These are phyloP conservation scores for Hepsetus odoe DNA, from an alignment of 2,113 vertebrate species.

Conservation along the genomic window DNA sequence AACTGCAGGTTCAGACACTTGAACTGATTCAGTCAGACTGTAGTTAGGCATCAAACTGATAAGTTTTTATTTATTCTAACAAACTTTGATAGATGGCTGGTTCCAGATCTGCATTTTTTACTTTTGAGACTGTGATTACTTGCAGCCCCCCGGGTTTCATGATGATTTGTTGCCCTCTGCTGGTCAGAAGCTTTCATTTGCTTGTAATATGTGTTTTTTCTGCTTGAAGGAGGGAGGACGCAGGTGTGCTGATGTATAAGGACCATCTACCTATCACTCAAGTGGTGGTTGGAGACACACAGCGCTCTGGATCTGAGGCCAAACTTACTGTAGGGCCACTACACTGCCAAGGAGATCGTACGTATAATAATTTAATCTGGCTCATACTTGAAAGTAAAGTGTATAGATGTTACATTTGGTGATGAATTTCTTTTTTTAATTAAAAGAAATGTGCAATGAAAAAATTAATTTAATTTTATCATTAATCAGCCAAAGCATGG, in stretches of 20 bases:
- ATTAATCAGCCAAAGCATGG: too few relatives aligned
- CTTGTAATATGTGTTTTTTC: background rate
- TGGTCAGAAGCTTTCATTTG: slow-evolving; percentile 22
- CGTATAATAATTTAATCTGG: slow-evolving; percentile 66
- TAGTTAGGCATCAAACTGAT: too few relatives aligned
- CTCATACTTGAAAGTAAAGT: too few relatives aligned
- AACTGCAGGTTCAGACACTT: too few relatives aligned
- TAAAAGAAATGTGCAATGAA: too few relatives aligned
- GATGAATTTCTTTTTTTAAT: too few relatives aligned
- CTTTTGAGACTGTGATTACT: background rate
- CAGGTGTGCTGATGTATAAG: slow-evolving; percentile 91
- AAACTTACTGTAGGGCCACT: slow-evolving; percentile 89
- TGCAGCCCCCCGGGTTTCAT: background rate
- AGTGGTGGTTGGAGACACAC: slow-evolving; percentile 86
- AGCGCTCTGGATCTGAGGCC: slow-evolving; percentile 88
- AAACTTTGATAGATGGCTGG: background rate
- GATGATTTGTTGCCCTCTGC: slow-evolving; percentile 24
- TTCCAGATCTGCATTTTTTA: background rate
- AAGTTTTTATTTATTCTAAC: too few relatives aligned
- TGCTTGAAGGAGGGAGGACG: slow-evolving; percentile 85
- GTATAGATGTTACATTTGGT: too few relatives aligned
- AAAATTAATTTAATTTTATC: too few relatives aligned
- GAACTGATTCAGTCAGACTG: too few relatives aligned
- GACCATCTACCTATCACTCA: slow-evolving; percentile 92
- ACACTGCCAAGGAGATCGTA: slow-evolving; percentile 91